A percentile compares a stretch with the other conserved stretches of the same genome.
Evolutionary conservation across 2,888 invertebrate species (phyloP).

Genomic region (Drosophila paramelanica): DNA sequence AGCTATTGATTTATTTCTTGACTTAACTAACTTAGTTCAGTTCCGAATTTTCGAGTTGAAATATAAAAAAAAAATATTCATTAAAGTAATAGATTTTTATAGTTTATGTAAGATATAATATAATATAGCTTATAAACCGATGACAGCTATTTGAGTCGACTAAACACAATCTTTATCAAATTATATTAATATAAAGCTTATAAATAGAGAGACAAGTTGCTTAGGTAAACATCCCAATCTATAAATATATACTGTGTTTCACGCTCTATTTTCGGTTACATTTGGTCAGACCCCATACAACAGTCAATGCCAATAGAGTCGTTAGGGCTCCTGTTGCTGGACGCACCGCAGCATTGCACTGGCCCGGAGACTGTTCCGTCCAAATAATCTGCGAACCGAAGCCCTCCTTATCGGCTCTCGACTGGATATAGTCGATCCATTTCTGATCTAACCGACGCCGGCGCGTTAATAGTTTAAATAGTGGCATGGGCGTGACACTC

Average conservation of each 20-base stretch:
- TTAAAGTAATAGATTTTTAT: too few relatives aligned
- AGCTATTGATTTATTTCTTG: too few relatives aligned
- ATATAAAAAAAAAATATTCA: too few relatives aligned
- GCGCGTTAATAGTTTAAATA: slow-evolving; percentile 58
- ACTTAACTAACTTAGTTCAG: too few relatives aligned
- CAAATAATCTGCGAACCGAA: slow-evolving; percentile 42
- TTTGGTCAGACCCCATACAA: background rate
- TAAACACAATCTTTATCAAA: too few relatives aligned
- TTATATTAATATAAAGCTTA: background rate
- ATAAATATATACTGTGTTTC: too few relatives aligned
- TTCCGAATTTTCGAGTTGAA: too few relatives aligned
- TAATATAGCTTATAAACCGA: too few relatives aligned
- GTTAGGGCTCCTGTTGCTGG: background rate
- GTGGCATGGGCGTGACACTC: slow-evolving; percentile 49
- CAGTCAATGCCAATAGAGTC: background rate
- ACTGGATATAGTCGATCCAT: slow-evolving; percentile 6
- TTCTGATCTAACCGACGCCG: slow-evolving; percentile 4
- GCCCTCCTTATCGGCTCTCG: slow-evolving; percentile 12
- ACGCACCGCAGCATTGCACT: slow-evolving; percentile 40
- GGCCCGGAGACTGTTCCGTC: slow-evolving; percentile 48
- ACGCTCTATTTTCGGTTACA: background rate
- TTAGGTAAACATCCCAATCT: too few relatives aligned
- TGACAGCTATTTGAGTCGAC: too few relatives aligned
- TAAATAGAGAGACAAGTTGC: background rate
- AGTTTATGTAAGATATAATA: too few relatives aligned